Evolutionary conservation across 2,797 vertebrate genomes (phyloP).

Genomic region (Cheirogaleus major): DNA sequence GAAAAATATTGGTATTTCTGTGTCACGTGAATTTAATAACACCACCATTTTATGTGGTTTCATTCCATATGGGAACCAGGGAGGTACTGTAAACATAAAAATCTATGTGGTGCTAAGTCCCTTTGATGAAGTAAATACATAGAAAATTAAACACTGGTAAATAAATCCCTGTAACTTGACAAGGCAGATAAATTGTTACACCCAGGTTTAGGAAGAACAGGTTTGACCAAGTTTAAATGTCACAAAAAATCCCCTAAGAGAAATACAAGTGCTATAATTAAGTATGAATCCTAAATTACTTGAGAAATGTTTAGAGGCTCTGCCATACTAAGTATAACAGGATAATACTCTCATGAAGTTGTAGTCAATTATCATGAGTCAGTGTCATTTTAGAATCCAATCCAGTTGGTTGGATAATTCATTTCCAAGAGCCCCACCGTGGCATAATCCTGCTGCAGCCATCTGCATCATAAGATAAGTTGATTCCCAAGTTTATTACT

Average conservation of each 20-base stretch:
- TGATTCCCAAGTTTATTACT: constrained; percentile 71
- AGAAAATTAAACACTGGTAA: constrained; percentile 78
- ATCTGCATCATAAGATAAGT: constrained; percentile 69
- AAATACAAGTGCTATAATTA: constrained; percentile 71
- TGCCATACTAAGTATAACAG: constrained; percentile 48
- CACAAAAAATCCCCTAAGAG: constrained; percentile 66
- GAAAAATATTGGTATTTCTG: constrained; percentile 61
- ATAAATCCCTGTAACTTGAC: constrained; percentile 78
- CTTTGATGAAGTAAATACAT: constrained; percentile 70
- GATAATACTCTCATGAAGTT: constrained; percentile 67
- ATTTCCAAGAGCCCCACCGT: constrained; percentile 61
- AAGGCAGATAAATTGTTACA: constrained; percentile 56
- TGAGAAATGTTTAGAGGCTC: constrained; percentile 63
- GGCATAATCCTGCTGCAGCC: constrained; percentile 50
- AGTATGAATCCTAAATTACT: constrained; percentile 57
- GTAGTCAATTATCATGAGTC: constrained; percentile 58
- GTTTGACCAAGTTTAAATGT: neutral
- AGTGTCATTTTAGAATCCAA: constrained; percentile 66
- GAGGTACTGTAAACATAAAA: constrained; percentile 72
- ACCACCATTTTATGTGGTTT: constrained; percentile 65
- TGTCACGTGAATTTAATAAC: constrained; percentile 59
- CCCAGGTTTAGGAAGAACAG: constrained; percentile 40
- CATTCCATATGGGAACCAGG: constrained; percentile 37
- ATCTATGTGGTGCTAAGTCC: constrained; percentile 55
- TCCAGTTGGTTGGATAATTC: constrained; percentile 72